A percentile compares a stretch with the other conserved stretches of the same genome.
phyloP scores from a whole-genome alignment of 2,113 vertebrate genomes.

The Pelecanoides urinatrix region DNA sequence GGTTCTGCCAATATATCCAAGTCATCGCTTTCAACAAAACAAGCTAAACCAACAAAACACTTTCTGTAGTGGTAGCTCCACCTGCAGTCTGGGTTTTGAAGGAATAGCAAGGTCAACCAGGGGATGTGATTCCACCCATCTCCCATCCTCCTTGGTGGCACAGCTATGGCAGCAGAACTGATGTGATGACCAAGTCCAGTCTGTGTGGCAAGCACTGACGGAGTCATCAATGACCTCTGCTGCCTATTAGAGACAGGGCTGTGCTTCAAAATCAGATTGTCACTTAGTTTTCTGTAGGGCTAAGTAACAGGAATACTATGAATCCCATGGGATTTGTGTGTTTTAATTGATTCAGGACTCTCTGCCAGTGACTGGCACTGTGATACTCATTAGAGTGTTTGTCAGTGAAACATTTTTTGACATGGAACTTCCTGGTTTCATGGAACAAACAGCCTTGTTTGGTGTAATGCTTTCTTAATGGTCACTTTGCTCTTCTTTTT shows the following conservation, averaged over 20 bases:
- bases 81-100: background rate
- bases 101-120: background rate
- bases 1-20: background rate
- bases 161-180: background rate
- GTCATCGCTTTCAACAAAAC: background rate
- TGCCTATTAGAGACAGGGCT: background rate
- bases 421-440: background rate
- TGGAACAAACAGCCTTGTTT: background rate
- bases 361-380: background rate
- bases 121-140: background rate
- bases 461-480: background rate
- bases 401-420: background rate
- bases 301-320: background rate
- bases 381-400: background rate
- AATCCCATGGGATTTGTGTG: background rate
- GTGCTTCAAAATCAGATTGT: background rate
- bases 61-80: background rate
- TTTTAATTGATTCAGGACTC: background rate
- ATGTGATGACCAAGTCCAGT: background rate
- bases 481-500: background rate
- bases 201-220: background rate
- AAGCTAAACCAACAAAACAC: background rate
- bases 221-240: background rate
- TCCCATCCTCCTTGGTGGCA: background rate
- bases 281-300: background rate